These are phyloP conservation scores for Empidonax alnorum DNA, from an alignment of 2,113 vertebrate species.

Conservation along the genomic window DNA sequence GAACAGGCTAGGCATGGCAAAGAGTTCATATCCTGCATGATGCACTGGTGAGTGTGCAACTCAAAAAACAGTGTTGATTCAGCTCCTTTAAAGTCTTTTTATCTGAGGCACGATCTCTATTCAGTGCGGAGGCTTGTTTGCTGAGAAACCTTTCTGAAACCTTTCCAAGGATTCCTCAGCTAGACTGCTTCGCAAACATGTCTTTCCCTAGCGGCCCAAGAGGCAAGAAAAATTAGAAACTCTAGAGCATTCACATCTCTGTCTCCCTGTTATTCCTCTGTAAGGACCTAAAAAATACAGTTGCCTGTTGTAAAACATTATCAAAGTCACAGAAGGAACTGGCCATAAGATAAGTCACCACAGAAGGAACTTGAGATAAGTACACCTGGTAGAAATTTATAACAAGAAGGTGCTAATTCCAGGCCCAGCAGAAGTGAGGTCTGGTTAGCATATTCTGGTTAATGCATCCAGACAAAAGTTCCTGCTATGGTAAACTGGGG, in stretches of 20 bases:
- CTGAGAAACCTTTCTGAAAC: not conserved
- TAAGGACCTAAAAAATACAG: not conserved
- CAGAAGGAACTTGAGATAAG: not conserved
- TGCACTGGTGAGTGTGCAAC: not conserved
- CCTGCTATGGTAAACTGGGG: not conserved
- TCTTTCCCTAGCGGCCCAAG: not conserved
- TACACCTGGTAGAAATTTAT: not conserved
- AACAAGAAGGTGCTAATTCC: not conserved
- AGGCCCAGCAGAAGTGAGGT: not conserved
- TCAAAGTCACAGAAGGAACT: not conserved
- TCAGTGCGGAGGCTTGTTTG: not conserved
- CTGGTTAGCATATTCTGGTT: not conserved
- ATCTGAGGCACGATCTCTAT: not conserved
- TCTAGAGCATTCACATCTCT: not conserved
- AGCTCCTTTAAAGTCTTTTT: not conserved
- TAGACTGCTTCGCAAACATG: not conserved
- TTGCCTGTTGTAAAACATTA: not conserved
- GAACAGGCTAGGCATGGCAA: not conserved
- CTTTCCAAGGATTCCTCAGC: not conserved
- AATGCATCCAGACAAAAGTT: not conserved
- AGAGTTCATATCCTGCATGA: accelerated
- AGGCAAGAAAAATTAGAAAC: not conserved
- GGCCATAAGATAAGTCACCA: not conserved
- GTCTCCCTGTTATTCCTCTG: not conserved
- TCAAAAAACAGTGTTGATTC: not conserved